Evolutionary conservation across 2,113 vertebrate species (phyloP).

Genomic region (Podarcis muralis): DNA sequence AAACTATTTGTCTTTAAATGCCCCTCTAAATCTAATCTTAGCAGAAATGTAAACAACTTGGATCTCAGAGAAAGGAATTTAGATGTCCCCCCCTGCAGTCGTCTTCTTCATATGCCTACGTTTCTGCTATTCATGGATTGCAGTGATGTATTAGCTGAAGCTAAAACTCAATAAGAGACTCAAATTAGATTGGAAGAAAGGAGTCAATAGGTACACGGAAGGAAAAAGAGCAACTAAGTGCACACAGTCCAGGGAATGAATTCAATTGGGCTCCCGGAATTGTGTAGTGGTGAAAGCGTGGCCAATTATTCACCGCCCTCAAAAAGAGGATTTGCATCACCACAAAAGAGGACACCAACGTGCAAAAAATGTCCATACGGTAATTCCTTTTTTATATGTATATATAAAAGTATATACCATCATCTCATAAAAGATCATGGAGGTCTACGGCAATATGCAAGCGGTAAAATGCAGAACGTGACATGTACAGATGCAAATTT

Average conservation of each 20-base stretch:
- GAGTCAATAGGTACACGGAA: slow-evolving; percentile 38
- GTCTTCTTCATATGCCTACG: slow-evolving; percentile 20
- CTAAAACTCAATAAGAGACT: slow-evolving; percentile 36
- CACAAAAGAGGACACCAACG: too few relatives aligned
- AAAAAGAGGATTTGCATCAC: too few relatives aligned
- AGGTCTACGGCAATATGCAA: too few relatives aligned
- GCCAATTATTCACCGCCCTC: not conserved
- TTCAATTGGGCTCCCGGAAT: not conserved
- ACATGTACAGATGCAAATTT: too few relatives aligned
- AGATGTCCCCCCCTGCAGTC: slow-evolving; percentile 20
- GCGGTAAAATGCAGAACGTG: too few relatives aligned
- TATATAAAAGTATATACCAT: too few relatives aligned
- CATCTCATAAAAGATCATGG: too few relatives aligned
- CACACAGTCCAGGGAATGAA: not conserved
- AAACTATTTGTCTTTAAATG: not conserved
- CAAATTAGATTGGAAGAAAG: slow-evolving; percentile 39
- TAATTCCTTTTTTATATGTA: too few relatives aligned
- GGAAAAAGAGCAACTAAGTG: slow-evolving; percentile 15
- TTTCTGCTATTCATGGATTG: fast-evolving
- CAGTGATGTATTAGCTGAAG: slow-evolving; percentile 20
- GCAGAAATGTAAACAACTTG: slow-evolving; percentile 24
- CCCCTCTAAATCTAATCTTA: not conserved
- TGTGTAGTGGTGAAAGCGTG: too few relatives aligned
- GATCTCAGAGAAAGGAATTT: slow-evolving; percentile 21
- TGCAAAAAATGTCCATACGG: too few relatives aligned